phyloP scores from a whole-genome alignment of 2,888 invertebrate genomes.

The Trachelus troglodyta region DNA sequence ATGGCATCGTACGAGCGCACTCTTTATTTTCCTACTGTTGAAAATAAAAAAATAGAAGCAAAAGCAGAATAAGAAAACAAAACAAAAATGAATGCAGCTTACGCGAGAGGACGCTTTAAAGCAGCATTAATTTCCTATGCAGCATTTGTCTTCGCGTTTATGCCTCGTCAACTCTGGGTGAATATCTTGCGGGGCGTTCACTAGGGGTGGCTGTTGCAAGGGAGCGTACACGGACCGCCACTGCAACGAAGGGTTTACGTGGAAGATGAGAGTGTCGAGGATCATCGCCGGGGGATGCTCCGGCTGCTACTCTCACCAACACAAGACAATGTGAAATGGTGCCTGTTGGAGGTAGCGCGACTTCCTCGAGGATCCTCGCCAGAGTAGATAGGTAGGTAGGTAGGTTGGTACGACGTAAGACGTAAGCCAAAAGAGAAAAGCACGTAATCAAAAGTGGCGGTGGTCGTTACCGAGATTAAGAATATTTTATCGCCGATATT shows the following conservation, averaged over 20 bases:
- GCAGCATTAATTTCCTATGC: conserved; percentile 26
- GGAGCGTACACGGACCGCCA: neutral
- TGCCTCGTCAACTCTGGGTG: conserved; percentile 17
- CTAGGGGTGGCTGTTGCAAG: conserved; percentile 1
- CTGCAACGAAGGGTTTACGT: neutral
- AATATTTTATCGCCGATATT: conserved; percentile 54
- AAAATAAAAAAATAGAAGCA: neutral
- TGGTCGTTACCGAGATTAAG: conserved; percentile 50
- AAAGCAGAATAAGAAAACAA: neutral
- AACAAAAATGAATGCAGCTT: conserved; percentile 1
- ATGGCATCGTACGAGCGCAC: neutral
- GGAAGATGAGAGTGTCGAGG: conserved; percentile 3
- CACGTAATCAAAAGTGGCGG: conserved; percentile 31
- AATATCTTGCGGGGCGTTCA: neutral
- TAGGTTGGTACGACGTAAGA: conserved; percentile 4
- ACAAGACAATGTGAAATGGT: neutral
- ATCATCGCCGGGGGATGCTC: neutral
- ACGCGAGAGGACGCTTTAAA: conserved; percentile 14
- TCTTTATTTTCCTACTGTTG: conserved; percentile 3
- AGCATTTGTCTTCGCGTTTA: conserved; percentile 19
- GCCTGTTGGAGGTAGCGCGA: neutral
- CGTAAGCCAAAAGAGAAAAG: conserved; percentile 4
- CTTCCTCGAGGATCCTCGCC: neutral
- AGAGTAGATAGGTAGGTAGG: neutral
- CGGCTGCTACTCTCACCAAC: neutral